Evolutionary conservation across 2,888 invertebrate genomes (phyloP).

Genomic region (Himalopsyche tibetana): DNA sequence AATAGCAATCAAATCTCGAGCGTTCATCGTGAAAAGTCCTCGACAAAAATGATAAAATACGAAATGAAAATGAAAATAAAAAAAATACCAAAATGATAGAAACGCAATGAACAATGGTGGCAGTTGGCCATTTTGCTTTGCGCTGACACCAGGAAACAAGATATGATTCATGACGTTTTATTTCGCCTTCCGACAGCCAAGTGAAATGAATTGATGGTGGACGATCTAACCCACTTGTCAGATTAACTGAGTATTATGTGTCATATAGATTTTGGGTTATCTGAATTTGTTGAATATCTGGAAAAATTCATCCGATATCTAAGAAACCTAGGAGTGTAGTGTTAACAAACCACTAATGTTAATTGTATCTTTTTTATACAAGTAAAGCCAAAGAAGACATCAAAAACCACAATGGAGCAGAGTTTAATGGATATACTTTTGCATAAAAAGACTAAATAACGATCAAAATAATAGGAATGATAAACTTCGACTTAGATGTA

Average conservation of each 20-base stretch:
- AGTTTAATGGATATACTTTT: too few species aligned
- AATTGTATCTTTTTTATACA: too few species aligned
- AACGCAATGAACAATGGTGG: conserved; percentile 42
- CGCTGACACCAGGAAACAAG: conserved; percentile 44
- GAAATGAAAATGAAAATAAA: neutral
- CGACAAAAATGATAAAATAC: conserved; percentile 18
- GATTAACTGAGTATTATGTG: conserved; percentile 1
- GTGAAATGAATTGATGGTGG: conserved; percentile 43
- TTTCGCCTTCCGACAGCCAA: conserved; percentile 44
- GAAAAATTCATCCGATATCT: neutral
- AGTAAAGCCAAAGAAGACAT: too few species aligned
- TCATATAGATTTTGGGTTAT: neutral
- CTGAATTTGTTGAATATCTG: neutral
- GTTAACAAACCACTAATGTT: too few species aligned
- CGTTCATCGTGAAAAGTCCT: neutral
- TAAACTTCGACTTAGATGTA: too few species aligned
- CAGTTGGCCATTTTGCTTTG: conserved; percentile 39
- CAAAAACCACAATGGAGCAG: too few species aligned
- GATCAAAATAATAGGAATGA: too few species aligned
- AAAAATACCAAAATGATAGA: neutral
- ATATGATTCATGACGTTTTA: conserved; percentile 45
- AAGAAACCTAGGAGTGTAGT: too few species aligned
- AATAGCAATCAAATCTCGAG: conserved; percentile 45
- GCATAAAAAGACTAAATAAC: too few species aligned
- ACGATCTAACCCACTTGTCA: conserved; percentile 42